Evolutionary conservation across 2,113 vertebrate species (phyloP), one percentile per base, ranked within the genome.

Genomic region (Odocoileus virginianus): DNA sequence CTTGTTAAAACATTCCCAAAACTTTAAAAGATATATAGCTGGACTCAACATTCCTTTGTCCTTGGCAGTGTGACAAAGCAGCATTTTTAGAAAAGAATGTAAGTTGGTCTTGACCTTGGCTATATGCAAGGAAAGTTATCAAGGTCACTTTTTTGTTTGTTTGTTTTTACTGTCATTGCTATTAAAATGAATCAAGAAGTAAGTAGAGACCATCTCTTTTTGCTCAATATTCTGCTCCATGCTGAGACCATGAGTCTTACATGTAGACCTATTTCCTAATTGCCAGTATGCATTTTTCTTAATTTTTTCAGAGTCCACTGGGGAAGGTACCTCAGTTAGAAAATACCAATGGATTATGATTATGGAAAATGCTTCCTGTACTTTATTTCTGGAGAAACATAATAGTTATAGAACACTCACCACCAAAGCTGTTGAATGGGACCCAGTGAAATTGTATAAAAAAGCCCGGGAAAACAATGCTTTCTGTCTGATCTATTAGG

Each of bases 11-110:
- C 54, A 96, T 96, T 98, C 92, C 81, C 79, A 64, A 97, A 85
- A 97, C 91, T 96, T 92, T 95, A 89, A 96, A 97, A 97, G 89
- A 97, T 97, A 97, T 82, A 58, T 52, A 92, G 85, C 86, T 98
- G 96, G 71, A 97, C 76, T 96, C 86, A 98, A 93, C 52, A 58
- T 97, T 96, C 90, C 60, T 98, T 96, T 97, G 97, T 97, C 98
- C 97, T 98, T 98, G 98, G 98, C 97, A 97, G 74, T 84, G 67
- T 97, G 94, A 98, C 96, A 97, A 97, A 91, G n/a, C 33, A 94
- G n/a, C 93, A 97, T 96, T 98, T 98, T 98, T 98, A 96, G 95
- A 96, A 97, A 98, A 97, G 97, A 98, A 97, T 97, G 96, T 52
- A 91, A 97, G 82, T 97, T 96, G 85, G 78, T 95, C 81, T 89